Conservation (phyloP, 2,113 vertebrate genomes). For the Charadrius vociferus region DNA sequence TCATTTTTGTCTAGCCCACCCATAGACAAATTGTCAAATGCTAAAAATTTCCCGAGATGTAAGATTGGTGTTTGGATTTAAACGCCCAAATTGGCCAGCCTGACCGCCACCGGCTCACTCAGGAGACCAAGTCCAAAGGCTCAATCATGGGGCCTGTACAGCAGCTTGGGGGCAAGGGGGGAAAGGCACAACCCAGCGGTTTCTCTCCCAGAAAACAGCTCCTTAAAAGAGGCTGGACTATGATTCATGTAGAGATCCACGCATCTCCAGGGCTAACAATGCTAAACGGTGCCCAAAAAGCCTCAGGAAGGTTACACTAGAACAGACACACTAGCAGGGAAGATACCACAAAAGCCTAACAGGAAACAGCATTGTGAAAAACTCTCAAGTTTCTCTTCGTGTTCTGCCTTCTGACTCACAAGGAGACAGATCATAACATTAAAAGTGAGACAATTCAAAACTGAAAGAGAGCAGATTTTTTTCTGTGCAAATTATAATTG, state of each 20-base stretch:
- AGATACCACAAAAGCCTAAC: neutral
- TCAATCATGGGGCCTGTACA: neutral
- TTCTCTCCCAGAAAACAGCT: neutral
- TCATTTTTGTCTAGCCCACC: neutral
- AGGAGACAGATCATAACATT: neutral
- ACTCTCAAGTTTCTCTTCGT: neutral
- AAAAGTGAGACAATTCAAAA: neutral
- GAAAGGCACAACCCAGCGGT: neutral
- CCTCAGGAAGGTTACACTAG: neutral
- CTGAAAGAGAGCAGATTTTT: neutral
- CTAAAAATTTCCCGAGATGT: neutral
- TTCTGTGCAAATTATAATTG: neutral
- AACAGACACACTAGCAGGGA: neutral
- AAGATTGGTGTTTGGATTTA: neutral
- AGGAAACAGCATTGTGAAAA: neutral
- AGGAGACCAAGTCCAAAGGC: neutral
- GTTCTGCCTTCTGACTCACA: neutral
- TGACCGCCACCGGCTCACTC: accelerated
- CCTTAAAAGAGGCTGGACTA: neutral
- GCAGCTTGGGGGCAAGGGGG: neutral
- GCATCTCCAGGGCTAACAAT: neutral
- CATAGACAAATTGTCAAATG: neutral
- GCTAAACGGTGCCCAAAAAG: neutral
- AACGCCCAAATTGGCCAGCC: neutral
- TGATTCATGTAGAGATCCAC: neutral